These are phyloP conservation scores for Brienomyrus brachyistius DNA, from an alignment of 2,113 vertebrate species.

Conservation along the genomic window DNA sequence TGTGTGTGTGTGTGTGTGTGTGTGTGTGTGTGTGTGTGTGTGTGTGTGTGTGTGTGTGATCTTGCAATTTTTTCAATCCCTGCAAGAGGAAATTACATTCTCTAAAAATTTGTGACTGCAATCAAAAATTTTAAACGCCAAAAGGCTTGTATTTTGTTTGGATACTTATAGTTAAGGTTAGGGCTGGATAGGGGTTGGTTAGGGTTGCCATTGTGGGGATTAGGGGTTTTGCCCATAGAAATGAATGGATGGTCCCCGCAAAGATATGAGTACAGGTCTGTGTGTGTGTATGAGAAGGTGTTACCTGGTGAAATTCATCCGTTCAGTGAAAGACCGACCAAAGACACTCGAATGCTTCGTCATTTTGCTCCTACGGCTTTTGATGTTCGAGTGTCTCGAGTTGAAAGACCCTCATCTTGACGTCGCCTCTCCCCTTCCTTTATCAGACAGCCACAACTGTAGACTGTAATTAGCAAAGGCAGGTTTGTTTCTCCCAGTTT, in stretches of 20 bases:
- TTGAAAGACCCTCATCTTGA: neutral
- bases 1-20: neutral
- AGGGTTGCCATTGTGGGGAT: too few species aligned
- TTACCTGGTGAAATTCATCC: neutral
- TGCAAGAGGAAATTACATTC: too few species aligned
- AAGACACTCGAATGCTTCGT: neutral
- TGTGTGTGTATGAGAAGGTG: neutral
- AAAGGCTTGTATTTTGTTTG: too few species aligned
- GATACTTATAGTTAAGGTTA: too few species aligned
- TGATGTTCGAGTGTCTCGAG: neutral
- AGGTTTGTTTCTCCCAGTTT: neutral
- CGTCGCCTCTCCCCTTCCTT: neutral
- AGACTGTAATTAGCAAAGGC: neutral
- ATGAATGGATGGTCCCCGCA: too few species aligned
- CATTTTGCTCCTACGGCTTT: neutral
- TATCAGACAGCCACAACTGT: constrained; percentile 1
- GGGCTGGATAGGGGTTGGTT: too few species aligned
- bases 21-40: neutral
- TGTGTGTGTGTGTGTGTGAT: neutral
- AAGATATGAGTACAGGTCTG: too few species aligned
- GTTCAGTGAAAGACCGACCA: neutral
- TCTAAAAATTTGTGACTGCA: too few species aligned
- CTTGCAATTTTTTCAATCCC: too few species aligned
- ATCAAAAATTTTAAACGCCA: too few species aligned
- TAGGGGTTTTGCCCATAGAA: too few species aligned